Evolutionary conservation across 2,888 invertebrate species (phyloP).

Genomic region (Xanthorhoe designata): DNA sequence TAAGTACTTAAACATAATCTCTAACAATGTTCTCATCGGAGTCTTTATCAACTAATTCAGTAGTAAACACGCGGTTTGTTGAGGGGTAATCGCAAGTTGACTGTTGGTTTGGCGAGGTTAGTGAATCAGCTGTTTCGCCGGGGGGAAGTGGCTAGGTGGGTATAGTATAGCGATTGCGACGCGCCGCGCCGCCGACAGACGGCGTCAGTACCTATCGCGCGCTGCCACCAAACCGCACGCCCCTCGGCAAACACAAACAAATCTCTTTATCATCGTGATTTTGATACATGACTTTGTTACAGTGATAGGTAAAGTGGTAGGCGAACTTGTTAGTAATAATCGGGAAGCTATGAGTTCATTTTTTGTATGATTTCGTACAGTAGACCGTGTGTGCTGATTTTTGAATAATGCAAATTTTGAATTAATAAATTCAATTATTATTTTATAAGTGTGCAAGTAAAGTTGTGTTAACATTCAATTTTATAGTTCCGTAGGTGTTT

Average conservation of each 20-base stretch:
- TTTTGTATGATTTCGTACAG: constrained; percentile 19
- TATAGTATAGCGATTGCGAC: constrained; percentile 47
- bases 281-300: constrained; percentile 50
- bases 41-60: background rate
- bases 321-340: constrained; percentile 27
- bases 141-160: constrained; percentile 60
- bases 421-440: constrained; percentile 34
- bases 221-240: constrained; percentile 51
- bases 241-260: constrained; percentile 46
- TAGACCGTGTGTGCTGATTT: constrained; percentile 21
- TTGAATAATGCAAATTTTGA: constrained; percentile 27
- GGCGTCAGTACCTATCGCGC: constrained; percentile 73
- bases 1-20: constrained; percentile 29
- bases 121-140: constrained; percentile 76
- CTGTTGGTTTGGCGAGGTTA: constrained; percentile 39
- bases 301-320: constrained; percentile 25
- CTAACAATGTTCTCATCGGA: constrained; percentile 8
- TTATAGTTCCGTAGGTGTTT: constrained; percentile 28
- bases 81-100: constrained; percentile 16
- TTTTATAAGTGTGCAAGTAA: constrained; percentile 38
- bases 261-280: constrained; percentile 58
- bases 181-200: constrained; percentile 38
- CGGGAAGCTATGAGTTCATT: constrained; percentile 27
- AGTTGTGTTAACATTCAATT: constrained; percentile 41
- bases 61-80: constrained; percentile 10